phyloP scores from a whole-genome alignment of 2,113 vertebrate genomes.

The Mesitornis unicolor region DNA sequence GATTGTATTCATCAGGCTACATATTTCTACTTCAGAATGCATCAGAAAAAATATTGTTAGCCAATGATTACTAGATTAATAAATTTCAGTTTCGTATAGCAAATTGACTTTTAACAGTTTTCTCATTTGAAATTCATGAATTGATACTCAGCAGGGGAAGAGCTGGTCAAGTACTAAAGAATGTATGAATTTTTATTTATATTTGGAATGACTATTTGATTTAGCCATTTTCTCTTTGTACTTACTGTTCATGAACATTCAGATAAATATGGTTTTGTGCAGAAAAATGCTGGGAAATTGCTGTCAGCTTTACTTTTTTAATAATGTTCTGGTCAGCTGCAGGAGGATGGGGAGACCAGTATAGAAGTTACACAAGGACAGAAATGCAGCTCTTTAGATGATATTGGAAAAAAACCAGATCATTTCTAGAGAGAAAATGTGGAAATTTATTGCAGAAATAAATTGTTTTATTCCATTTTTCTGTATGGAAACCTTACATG shows the following conservation, averaged over 20 bases:
- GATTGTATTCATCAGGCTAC: neutral
- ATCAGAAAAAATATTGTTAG: constrained; percentile 8
- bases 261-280: constrained; percentile 37
- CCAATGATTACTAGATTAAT: neutral
- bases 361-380: neutral
- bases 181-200: neutral
- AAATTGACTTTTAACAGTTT: constrained; percentile 3
- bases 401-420: neutral
- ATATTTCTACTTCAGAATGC: neutral
- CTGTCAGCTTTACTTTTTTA: constrained; percentile 6
- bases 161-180: constrained; percentile 55
- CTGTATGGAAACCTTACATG: neutral
- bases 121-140: constrained; percentile 31
- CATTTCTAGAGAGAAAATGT: neutral
- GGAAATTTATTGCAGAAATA: neutral
- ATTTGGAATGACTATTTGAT: constrained; percentile 18
- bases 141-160: constrained; percentile 35
- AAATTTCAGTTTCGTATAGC: neutral
- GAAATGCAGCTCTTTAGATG: neutral
- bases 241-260: constrained; percentile 63
- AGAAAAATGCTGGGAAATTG: constrained; percentile 8
- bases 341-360: neutral
- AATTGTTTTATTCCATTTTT: neutral
- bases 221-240: constrained; percentile 34
- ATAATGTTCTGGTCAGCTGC: constrained; percentile 5